phyloP scores from a whole-genome alignment of 1,140 invertebrate genomes.

The Neodiprion virginianus region DNA sequence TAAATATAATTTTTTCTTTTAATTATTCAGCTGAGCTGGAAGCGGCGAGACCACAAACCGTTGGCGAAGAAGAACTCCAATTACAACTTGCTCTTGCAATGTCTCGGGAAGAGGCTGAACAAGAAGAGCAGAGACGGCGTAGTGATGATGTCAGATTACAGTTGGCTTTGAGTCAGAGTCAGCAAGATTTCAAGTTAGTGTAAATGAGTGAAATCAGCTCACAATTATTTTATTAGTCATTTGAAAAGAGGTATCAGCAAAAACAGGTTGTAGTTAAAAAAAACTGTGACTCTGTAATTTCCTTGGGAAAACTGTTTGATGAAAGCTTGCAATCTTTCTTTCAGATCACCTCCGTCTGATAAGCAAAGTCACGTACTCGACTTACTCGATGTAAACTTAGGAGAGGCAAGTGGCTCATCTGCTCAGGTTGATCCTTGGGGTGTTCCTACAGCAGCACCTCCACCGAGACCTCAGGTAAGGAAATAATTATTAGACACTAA shows the following conservation, averaged over 20 bases:
- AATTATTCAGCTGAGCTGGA: conserved; percentile 78
- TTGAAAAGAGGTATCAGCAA: background rate
- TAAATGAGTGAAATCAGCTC: conserved; percentile 6
- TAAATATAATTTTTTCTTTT: background rate
- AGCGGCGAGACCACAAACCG: conserved; percentile 91
- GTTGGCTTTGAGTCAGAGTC: conserved; percentile 91
- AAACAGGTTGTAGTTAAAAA: conserved; percentile 13
- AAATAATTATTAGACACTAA: background rate
- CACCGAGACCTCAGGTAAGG: conserved; percentile 60
- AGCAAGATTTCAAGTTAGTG: conserved; percentile 85
- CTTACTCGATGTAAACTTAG: conserved; percentile 81
- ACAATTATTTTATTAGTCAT: conserved; percentile 9
- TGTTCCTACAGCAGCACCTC: conserved; percentile 64
- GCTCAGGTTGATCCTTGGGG: conserved; percentile 76
- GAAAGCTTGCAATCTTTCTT: conserved; percentile 25
- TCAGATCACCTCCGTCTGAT: conserved; percentile 52
- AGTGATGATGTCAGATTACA: conserved; percentile 94
- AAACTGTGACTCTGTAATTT: conserved; percentile 1
- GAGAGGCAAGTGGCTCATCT: conserved; percentile 61
- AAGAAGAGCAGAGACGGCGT: conserved; percentile 90
- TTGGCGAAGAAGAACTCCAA: conserved; percentile 97
- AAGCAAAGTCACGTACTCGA: conserved; percentile 80
- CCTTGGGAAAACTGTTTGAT: background rate
- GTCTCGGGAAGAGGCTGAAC: conserved; percentile 98
- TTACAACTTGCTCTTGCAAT: conserved; percentile 97